Evolutionary conservation across 2,888 invertebrate species (phyloP).

Genomic region (Nephrotoma appendiculata): DNA sequence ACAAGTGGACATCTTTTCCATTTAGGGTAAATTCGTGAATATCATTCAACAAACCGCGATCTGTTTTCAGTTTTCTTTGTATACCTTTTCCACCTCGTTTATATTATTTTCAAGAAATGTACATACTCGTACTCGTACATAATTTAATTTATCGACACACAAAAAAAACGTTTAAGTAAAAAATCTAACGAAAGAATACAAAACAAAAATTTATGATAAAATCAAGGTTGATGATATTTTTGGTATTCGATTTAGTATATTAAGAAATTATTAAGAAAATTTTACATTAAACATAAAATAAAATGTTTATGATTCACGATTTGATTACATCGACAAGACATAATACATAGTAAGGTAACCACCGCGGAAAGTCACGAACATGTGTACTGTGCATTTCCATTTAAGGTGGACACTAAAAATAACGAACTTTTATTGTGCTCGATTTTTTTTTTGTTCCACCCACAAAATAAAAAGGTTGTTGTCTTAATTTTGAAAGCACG

Average conservation of each 20-base stretch:
- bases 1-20: not conserved
- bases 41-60: not conserved
- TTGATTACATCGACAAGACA: not conserved
- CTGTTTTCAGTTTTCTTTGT: not conserved
- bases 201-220: not conserved
- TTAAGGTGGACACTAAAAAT: too few relatives aligned
- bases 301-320: not conserved
- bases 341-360: not conserved
- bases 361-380: too few relatives aligned
- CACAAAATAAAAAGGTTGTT: not conserved
- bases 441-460: not conserved
- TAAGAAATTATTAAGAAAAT: not conserved
- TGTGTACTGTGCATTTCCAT: too few relatives aligned
- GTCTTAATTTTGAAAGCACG: not conserved
- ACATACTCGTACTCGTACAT: not conserved
- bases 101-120: not conserved
- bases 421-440: not conserved
- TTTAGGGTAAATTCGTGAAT: not conserved
- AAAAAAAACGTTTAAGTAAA: not conserved
- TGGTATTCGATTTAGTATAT: not conserved
- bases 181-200: not conserved
- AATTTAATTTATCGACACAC: not conserved
- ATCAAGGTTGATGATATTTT: not conserved
- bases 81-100: not conserved
- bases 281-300: not conserved